Percentiles rank a stretch among this genome's conserved stretches.
These are phyloP conservation scores for Eupeodes luniger DNA, from an alignment of 2,888 invertebrate genomes.

Conservation along the genomic window DNA sequence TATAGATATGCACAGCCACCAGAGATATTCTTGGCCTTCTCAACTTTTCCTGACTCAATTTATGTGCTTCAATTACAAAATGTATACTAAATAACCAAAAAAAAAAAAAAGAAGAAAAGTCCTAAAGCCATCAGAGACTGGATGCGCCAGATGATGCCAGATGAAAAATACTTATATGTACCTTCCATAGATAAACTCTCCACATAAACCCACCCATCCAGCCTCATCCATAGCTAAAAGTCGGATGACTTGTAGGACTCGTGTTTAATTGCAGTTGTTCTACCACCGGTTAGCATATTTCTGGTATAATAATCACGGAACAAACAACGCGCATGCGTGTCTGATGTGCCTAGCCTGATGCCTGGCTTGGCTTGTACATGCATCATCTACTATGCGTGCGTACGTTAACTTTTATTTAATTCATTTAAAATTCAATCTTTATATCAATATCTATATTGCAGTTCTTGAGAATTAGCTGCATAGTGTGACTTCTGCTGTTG, in stretches of 20 bases:
- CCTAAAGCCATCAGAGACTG: constrained; percentile 7
- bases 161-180: constrained; percentile 17
- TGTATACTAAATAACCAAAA: background rate
- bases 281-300: constrained; percentile 70
- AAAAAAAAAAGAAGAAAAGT: background rate
- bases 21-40: constrained; percentile 41
- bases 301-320: constrained; percentile 58
- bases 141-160: constrained; percentile 4
- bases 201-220: constrained; percentile 25
- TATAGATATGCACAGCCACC: too few relatives aligned
- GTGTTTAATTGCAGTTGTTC: constrained; percentile 72
- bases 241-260: constrained; percentile 46
- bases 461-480: constrained; percentile 8
- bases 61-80: constrained; percentile 34
- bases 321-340: constrained; percentile 49
- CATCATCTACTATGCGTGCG: constrained; percentile 27
- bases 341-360: constrained; percentile 17
- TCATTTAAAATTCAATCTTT: constrained; percentile 64
- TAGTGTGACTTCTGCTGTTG: constrained; percentile 8
- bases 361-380: background rate
- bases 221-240: background rate
- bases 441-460: constrained; percentile 51
- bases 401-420: constrained; percentile 68
- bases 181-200: constrained; percentile 46
- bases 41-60: constrained; percentile 56